Evolutionary conservation across 2,888 invertebrate genomes (phyloP).

Genomic region (Thera obeliscata): DNA sequence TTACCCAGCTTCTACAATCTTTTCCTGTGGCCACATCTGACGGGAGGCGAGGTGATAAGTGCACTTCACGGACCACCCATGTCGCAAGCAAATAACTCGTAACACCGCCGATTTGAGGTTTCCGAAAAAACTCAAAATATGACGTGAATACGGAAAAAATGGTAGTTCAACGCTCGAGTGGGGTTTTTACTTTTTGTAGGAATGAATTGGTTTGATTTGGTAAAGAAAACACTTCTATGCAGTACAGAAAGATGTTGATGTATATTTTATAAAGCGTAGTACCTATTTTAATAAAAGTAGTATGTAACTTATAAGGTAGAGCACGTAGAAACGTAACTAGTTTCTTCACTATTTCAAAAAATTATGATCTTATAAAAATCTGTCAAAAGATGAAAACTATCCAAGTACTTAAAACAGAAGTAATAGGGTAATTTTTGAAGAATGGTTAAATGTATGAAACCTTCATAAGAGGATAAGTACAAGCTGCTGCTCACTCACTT

Average conservation of each 20-base stretch:
- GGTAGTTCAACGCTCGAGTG: conserved; percentile 25
- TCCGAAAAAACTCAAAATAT: conserved; percentile 39
- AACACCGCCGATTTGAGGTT: conserved; percentile 58
- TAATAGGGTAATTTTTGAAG: too few relatives aligned
- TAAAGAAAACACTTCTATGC: conserved; percentile 18
- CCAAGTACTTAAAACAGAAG: too few relatives aligned
- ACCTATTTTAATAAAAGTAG: too few relatives aligned
- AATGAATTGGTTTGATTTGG: conserved; percentile 16
- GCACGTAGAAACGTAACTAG: too few relatives aligned
- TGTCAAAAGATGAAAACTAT: too few relatives aligned
- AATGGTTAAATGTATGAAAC: too few relatives aligned
- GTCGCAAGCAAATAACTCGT: conserved; percentile 48
- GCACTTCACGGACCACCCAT: conserved; percentile 63
- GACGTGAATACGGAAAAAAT: conserved; percentile 43
- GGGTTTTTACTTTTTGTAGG: conserved; percentile 19
- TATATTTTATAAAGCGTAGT: too few relatives aligned
- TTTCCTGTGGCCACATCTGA: conserved; percentile 20
- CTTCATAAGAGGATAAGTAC: too few relatives aligned
- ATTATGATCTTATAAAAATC: too few relatives aligned
- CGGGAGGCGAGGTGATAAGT: conserved; percentile 51
- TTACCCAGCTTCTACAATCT: conserved; percentile 15
- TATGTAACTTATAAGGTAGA: too few relatives aligned
- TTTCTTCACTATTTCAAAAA: too few relatives aligned
- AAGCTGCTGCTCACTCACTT: too few relatives aligned
- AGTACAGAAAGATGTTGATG: neutral